These are phyloP conservation scores for Anastrepha ludens DNA, from an alignment of 1,140 invertebrate species.

Conservation along the genomic window DNA sequence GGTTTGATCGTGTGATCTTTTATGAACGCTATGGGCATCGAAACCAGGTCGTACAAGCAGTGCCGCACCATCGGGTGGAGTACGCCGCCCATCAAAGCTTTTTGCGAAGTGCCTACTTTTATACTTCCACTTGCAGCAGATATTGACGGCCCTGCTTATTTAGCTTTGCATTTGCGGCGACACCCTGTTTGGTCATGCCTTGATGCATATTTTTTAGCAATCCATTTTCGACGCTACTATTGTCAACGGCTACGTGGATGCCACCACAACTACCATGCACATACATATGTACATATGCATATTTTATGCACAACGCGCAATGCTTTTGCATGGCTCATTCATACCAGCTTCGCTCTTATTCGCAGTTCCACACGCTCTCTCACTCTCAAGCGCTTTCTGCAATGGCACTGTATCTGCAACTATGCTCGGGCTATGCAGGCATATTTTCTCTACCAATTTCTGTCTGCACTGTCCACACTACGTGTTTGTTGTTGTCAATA, in stretches of 20 bases:
- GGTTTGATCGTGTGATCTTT: too few relatives aligned
- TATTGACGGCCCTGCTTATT: too few relatives aligned
- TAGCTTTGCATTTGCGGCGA: background rate
- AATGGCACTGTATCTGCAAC: background rate
- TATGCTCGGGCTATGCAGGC: background rate
- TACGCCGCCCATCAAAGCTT: too few relatives aligned
- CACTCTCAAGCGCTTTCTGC: constrained; percentile 28
- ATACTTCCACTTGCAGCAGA: too few relatives aligned
- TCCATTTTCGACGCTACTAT: background rate
- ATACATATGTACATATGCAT: background rate
- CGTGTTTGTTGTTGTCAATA: background rate
- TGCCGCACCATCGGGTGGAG: too few relatives aligned
- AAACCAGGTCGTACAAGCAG: too few relatives aligned
- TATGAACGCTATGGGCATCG: too few relatives aligned
- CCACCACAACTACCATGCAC: background rate
- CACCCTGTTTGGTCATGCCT: background rate
- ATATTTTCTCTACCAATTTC: constrained; percentile 42
- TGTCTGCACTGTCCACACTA: constrained; percentile 19
- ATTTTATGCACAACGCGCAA: background rate
- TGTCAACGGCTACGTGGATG: background rate
- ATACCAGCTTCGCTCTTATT: background rate
- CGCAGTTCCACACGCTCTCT: background rate
- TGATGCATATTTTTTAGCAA: background rate
- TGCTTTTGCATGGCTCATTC: constrained; percentile 32
- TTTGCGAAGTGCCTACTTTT: too few relatives aligned